phyloP scores from a whole-genome alignment of 2,113 vertebrate genomes.

The Carettochelys insculpta region DNA sequence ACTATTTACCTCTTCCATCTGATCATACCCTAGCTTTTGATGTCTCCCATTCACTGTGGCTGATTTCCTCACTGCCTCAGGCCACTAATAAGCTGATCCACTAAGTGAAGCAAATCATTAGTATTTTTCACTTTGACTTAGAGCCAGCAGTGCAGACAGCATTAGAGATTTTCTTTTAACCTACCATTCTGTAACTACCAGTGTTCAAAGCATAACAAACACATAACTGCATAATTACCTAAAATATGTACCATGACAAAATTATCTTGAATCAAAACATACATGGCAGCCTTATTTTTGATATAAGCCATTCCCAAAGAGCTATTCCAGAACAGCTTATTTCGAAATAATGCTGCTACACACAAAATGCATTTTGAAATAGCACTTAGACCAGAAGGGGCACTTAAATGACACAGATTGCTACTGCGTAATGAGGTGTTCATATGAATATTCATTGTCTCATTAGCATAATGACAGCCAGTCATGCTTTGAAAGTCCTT shows the following conservation, averaged over 20 bases:
- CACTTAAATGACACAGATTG: too few relatives aligned
- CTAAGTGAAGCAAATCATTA: not conserved
- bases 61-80: not conserved
- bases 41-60: not conserved
- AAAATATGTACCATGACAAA: conserved; percentile 65
- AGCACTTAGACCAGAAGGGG: too few relatives aligned
- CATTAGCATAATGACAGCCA: too few relatives aligned
- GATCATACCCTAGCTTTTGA: not conserved
- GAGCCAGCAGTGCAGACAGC: not conserved
- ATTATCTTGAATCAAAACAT: conserved; percentile 63
- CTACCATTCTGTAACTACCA: conserved; percentile 66
- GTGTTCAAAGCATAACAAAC: conserved; percentile 69
- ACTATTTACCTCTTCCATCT: not conserved
- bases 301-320: too few relatives aligned
- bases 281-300: too few relatives aligned
- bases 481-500: too few relatives aligned
- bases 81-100: not conserved
- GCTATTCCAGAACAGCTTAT: too few relatives aligned
- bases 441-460: too few relatives aligned
- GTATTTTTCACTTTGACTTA: not conserved
- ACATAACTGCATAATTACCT: conserved; percentile 10
- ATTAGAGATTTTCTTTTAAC: conserved; percentile 30
- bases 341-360: too few relatives aligned
- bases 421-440: too few relatives aligned
- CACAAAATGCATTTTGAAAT: too few relatives aligned